phyloP scores from a whole-genome alignment of 2,113 vertebrate species.

The Pteropus alecto region DNA sequence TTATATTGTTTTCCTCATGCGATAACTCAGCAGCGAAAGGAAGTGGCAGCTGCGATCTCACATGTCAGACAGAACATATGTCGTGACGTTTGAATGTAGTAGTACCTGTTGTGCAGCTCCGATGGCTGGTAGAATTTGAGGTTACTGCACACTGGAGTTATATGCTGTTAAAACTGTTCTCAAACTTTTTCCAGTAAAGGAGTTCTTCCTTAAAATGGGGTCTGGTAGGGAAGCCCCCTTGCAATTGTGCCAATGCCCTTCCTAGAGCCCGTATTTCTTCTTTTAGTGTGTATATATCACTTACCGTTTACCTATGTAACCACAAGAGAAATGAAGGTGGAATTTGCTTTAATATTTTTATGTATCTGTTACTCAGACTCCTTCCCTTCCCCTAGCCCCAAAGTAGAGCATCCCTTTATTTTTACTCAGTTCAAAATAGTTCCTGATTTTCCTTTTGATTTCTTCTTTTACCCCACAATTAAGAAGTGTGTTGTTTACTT shows the following conservation, averaged over 20 bases:
- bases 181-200: background rate
- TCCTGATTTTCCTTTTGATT: background rate
- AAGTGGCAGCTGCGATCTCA: background rate
- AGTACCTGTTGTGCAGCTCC: background rate
- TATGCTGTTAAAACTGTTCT: background rate
- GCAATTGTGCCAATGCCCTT: background rate
- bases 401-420: background rate
- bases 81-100: background rate
- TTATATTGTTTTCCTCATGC: background rate
- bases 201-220: background rate
- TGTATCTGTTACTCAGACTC: background rate
- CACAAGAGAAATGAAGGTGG: background rate
- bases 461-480: background rate
- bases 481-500: background rate
- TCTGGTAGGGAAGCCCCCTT: background rate
- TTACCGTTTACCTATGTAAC: background rate
- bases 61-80: accelerated
- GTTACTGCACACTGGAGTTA: background rate
- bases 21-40: background rate
- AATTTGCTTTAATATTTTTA: background rate
- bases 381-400: too few species aligned
- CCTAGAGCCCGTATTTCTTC: background rate
- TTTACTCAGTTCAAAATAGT: background rate
- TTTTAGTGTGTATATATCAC: background rate
- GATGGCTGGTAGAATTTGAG: background rate